Conservation (phyloP, 2,797 vertebrate genomes). For the Chloroceryle inda region DNA sequence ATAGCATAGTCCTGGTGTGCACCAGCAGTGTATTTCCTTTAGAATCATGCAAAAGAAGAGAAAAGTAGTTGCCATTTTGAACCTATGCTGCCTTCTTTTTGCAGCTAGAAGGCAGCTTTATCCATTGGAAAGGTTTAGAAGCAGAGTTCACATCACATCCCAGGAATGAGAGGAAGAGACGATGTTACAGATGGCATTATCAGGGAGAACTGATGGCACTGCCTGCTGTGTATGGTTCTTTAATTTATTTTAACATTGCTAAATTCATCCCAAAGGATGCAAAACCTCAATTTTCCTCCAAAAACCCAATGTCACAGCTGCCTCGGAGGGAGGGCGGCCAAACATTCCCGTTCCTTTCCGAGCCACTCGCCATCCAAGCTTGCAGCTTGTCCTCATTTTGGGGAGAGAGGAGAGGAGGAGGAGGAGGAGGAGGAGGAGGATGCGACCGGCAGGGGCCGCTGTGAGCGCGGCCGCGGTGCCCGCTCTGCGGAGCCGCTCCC, state of each 20-base stretch:
- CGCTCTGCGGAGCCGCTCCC: fast-evolving
- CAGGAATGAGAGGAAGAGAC: background rate
- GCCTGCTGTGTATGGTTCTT: background rate
- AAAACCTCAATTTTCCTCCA: background rate
- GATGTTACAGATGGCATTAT: fast-evolving
- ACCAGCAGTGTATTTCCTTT: background rate
- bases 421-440: no score
- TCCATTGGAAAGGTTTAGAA: background rate
- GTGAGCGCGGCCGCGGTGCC: background rate
- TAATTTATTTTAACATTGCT: background rate
- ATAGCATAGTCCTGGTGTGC: background rate
- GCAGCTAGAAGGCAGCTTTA: background rate
- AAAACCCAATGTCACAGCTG: fast-evolving
- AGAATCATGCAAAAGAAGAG: background rate
- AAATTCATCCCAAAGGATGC: background rate
- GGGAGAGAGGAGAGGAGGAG: no score
- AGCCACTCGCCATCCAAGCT: fast-evolving
- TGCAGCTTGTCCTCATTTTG: fast-evolving
- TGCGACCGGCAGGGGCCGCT: constrained; percentile 66
- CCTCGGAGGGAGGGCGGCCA: fast-evolving
- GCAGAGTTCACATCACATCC: background rate
- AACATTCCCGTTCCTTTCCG: fast-evolving
- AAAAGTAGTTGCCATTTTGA: background rate
- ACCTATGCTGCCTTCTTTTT: background rate
- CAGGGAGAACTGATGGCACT: background rate